Evolutionary conservation across 1,140 invertebrate species (phyloP), one percentile per base, ranked within the genome.

Genomic region (Agrilus planipennis): DNA sequence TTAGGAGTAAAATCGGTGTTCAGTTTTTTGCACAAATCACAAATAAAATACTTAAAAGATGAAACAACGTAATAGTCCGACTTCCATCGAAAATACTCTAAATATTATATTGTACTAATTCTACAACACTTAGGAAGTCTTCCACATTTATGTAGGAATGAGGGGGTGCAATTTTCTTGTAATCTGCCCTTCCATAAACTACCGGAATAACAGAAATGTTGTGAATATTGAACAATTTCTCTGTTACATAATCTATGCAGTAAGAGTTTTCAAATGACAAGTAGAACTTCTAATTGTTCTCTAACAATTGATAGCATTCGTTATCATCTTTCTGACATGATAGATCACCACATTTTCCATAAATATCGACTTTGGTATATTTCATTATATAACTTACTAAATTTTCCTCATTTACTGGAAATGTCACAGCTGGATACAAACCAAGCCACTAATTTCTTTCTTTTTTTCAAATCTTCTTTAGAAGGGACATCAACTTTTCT

Each of bases 301-400:
- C 30, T 6, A 32, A 16, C 6, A 32, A n/a, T 14, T 32, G 7
- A 16, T 14, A 7, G 30, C 30, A 14, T 4, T 34, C 32, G 3
- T 17, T 20, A 4, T 34, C 15, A 6, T 7, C 18, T 34, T 3
- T 17, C 3, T 10, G 9, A 78, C 3, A 58, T 34, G 52, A 37
- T 1, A 58, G 43, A 0, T 29, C 39, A 1, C 70, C 68, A 50
- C 81, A 84, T 2, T 51, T 56, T 6, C 80, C 80, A 50, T 73
- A 84, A n/a, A 81, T 66, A 53, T 84, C 77, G 4, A 84, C 69
- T 2, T 54, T 19, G 11, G 82, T 67, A 44, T 65, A 63, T 35
- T 72, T 62, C 31, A 66, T 52, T 3, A 83, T 57, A 45, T 73
- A 60, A 16, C 55, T 47, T 0, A 72, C 72, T 39, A 72, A 72